Evolutionary conservation across 2,797 vertebrate genomes (phyloP), one percentile per base, ranked within the genome.

Genomic region (Microhierax caerulescens): DNA sequence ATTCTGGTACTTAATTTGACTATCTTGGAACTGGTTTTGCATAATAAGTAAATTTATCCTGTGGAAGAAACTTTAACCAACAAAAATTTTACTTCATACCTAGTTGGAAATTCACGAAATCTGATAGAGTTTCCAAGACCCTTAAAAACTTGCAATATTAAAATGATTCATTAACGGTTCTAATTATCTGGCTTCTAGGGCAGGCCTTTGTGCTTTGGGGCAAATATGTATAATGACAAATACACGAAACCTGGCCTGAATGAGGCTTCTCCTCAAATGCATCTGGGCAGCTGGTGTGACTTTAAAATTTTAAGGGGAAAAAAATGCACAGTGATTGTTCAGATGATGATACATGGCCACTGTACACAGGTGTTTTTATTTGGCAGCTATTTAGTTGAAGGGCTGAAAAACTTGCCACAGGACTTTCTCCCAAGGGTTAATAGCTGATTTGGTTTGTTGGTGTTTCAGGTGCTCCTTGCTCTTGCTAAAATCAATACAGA

Each of bases 131-230:
- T 90, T 95, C 36, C 34, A 85, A 48, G 67, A 67, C 37, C 77
- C 90, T 95, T 89, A 92, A 90, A 93, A 90, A 88, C 37, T 70
- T 74, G 27, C 2, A 95, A 2, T 32, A 11, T 88, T 90, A 43
- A 84, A 96, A 81, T 69, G 39, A 69, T 86, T 96, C 88, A 95
- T 95, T 95, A 96, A 85, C 83, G 82, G 51, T 61, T 94, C 85
- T 85, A 95, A 95, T 95, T 95, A 88, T 0, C 28, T 70, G 86
- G 19, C 43, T 95, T 92, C 51, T 68, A 77, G 51, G 60, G 50
- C 51, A 54, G 45, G 70, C 48, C 65, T 73, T 25, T 3, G 5
- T 79, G 83, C 77, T 92, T 88, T 56, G 47, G 92, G 93, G 91
- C 74, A 67, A 60, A 72, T 27, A 73, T 86, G 22, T 70, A 2